Base-by-base conservation (phyloP, 2,797 vertebrate species). In the Yasuhikotakia modesta region DNA sequence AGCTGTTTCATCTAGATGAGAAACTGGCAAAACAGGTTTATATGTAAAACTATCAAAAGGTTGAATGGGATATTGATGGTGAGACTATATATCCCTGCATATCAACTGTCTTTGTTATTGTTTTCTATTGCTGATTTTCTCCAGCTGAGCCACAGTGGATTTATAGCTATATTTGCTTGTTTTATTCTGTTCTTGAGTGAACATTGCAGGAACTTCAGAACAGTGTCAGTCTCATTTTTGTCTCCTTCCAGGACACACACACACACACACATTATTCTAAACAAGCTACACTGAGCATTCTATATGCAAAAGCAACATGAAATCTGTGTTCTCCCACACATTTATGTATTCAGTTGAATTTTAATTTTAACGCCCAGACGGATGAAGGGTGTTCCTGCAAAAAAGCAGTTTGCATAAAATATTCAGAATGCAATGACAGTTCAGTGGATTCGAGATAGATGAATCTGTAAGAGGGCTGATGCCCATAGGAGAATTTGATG, bases 371-470 rank as follows among this genome's bases (percentile, higher is more conserved):
- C 5, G 10, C 19, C 32, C 48, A 52, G 57, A 63, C 35, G 50
- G 48, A 75, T 53, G 66, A 61, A 64, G 66, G 71, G 52, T 75
- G 50, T 82, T 63, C 66, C 58, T 27, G 76, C 3, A 70, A 60
- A 48, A 66, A 57, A 63, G 39, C 61, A 76, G 72, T 64, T 73
- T 66, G 52, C 71, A 78, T 79, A 79, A 82, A 70, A 82, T 82
- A 78, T 82, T 75, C 71, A 74, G 58, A 21, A 70, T 46, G 64
- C 39, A 73, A 69, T 0, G 17, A 75, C 64, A 79, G 71, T 79
- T 79, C 71, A 67, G 60, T 78, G 52, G 48, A 53, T 21, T 75
- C 70, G 60, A 67, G 22, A 79, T 43, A 70, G 43, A 66, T 79
- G 30, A 71, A 70, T 75, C 76, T 24, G 58, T 39, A 78, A 55